phyloP scores from a whole-genome alignment of 2,888 invertebrate genomes.

The Mycogona germanica region DNA sequence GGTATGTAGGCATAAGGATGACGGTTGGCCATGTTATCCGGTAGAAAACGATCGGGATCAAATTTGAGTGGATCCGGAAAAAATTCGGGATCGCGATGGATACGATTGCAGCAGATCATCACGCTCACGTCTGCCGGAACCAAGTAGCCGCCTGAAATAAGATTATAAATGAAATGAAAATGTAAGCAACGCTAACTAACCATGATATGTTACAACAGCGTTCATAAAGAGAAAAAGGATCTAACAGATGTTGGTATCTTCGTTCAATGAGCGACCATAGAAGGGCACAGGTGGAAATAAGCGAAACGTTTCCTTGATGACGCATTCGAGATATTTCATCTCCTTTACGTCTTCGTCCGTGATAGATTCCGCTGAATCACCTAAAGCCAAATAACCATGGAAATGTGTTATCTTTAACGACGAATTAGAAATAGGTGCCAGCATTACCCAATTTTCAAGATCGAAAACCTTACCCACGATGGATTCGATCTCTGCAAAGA shows the following conservation, averaged over 20 bases:
- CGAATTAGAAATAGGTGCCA: too few species aligned
- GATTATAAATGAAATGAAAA: too few species aligned
- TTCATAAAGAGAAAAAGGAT: too few species aligned
- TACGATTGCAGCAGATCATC: slow-evolving; percentile 45
- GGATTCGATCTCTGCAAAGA: too few species aligned
- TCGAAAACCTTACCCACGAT: too few species aligned
- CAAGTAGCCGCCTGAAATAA: slow-evolving; percentile 41
- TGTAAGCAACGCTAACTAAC: too few species aligned
- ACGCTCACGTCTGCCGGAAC: slow-evolving; percentile 57
- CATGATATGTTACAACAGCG: too few species aligned
- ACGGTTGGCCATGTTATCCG: slow-evolving; percentile 56
- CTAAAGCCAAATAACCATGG: too few species aligned
- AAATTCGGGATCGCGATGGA: slow-evolving; percentile 50
- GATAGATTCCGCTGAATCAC: slow-evolving; percentile 32
- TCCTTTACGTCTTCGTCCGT: slow-evolving; percentile 37
- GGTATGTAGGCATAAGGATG: slow-evolving; percentile 42
- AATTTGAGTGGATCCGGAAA: slow-evolving; percentile 55
- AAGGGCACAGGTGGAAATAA: slow-evolving; percentile 33
- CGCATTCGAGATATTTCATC: slow-evolving; percentile 39
- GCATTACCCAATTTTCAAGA: too few species aligned
- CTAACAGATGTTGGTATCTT: slow-evolving; percentile 32
- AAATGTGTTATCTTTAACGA: too few species aligned
- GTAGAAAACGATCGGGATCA: slow-evolving; percentile 64
- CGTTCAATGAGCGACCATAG: slow-evolving; percentile 33
- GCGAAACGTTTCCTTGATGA: slow-evolving; percentile 38